phyloP scores from a whole-genome alignment of 2,888 invertebrate species.

The Calameuta idolon region DNA sequence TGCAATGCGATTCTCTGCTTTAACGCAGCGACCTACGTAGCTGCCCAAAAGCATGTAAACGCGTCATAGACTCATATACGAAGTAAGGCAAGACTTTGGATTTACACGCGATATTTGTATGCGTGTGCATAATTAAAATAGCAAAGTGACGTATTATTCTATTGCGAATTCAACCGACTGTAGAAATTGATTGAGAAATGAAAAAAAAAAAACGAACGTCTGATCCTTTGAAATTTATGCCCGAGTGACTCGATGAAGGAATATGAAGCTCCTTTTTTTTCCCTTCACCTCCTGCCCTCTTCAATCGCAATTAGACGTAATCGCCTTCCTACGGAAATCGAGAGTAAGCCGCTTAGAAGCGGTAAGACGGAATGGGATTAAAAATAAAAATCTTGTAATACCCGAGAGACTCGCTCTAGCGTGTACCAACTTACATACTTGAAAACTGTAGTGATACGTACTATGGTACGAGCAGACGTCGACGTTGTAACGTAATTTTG shows the following conservation, averaged over 20 bases:
- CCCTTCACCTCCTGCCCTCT: conserved; percentile 12
- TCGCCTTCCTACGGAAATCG: conserved; percentile 45
- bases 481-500: background rate
- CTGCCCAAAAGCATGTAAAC: background rate
- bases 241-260: conserved; percentile 12
- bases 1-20: background rate
- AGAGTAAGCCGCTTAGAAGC: conserved; percentile 47
- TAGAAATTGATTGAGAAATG: background rate
- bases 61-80: background rate
- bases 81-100: background rate
- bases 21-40: background rate
- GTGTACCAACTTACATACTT: background rate
- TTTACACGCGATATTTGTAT: background rate
- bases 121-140: background rate
- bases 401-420: conserved; percentile 7
- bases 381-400: conserved; percentile 35
- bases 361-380: conserved; percentile 24
- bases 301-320: conserved; percentile 49
- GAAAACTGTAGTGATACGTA: background rate
- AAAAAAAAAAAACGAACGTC: no score
- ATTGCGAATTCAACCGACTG: background rate
- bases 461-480: background rate
- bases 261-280: conserved; percentile 16
- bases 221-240: background rate
- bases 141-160: background rate